Evolutionary conservation across 2,888 invertebrate genomes (phyloP), one percentile per base, ranked within the genome.

Genomic region (Troides oblongomaculatus): DNA sequence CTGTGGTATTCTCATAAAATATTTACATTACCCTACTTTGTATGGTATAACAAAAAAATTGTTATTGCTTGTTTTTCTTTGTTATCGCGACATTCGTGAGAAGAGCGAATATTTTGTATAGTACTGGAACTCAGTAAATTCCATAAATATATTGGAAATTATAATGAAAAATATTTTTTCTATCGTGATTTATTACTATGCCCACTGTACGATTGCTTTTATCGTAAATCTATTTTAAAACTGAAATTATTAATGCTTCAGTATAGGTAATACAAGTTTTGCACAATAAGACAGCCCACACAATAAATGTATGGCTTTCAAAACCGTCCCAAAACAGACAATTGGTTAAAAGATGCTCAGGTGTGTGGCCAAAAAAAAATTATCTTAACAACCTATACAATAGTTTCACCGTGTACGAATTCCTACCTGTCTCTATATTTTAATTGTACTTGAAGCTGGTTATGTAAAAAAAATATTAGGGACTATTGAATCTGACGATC

Each of bases 381-480:
- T 30, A 30, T 30, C n/a, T 39, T 36, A 21, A 18, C 14, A 66
- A 66, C 50, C 21, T 18, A 12, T 53, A 71, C 70, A 71, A 71
- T 64, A 68, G 70, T 46, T 59, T 18, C 57, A 39, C 62, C 62
- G 10, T 62, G 39, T 46, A 62, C 59, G 60, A 62, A 62, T 68
- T n/a, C 18, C 59, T 71, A 68, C 71, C 71, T 68, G 68, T 71
- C 43, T 62, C 61, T 36, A n/a, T 62, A 62, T 64, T 39, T 66
- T 46, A 60, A 62, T 62, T 14, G 50, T 61, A 63, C 57, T 46
- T 64, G 21, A 66, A 57, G 59, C 58, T 66, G 21, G 43, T 63
- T 60, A 56, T 66, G 46, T 61, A 21, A 58, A 67, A n/a, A 63
- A 50, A 67, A 66, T 62, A 17, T 63, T 53, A 53, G 17, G 25